A percentile compares a stretch with the other conserved stretches of the same genome.
phyloP scores from a whole-genome alignment of 2,113 vertebrate species.

The Australoheros scitulus region DNA sequence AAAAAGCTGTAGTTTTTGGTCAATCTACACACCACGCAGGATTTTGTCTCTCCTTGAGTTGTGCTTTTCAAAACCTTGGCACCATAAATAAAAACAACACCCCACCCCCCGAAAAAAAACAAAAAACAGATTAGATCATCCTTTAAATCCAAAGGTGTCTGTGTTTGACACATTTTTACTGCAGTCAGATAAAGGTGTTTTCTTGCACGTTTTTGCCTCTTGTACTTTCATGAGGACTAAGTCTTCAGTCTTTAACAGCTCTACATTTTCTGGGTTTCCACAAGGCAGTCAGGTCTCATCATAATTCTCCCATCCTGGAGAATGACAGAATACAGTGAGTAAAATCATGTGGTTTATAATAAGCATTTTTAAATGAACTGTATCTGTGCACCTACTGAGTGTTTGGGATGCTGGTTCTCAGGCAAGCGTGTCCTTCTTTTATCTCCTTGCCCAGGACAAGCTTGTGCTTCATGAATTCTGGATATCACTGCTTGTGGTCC shows the following conservation, averaged over 20 bases:
- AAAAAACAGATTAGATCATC: not conserved
- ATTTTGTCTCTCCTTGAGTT: not conserved
- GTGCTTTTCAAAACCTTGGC: not conserved
- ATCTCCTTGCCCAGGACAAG: constrained; percentile 37
- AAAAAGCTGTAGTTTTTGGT: not conserved
- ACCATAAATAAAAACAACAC: not conserved
- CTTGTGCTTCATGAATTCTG: constrained; percentile 22
- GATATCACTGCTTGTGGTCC: constrained; percentile 9
- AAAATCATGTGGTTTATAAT: not conserved
- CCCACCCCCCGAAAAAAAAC: not conserved
- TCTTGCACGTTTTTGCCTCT: not conserved
- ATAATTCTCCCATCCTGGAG: constrained; percentile 1
- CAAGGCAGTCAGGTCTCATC: not conserved
- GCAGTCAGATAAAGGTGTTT: not conserved
- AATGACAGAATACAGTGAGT: not conserved
- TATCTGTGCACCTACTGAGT: not conserved
- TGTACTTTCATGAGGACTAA: not conserved
- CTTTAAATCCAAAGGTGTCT: constrained; percentile 6
- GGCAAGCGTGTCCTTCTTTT: not conserved
- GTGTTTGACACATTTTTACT: not conserved
- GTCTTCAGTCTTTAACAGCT: constrained; percentile 5
- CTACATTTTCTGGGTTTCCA: not conserved
- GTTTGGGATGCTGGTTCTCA: not conserved
- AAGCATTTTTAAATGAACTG: not conserved
- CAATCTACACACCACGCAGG: not conserved